Percentiles rank a stretch among this genome's conserved stretches.
Conservation (phyloP, 2,888 invertebrate species). For the Aleiodes alternator region DNA sequence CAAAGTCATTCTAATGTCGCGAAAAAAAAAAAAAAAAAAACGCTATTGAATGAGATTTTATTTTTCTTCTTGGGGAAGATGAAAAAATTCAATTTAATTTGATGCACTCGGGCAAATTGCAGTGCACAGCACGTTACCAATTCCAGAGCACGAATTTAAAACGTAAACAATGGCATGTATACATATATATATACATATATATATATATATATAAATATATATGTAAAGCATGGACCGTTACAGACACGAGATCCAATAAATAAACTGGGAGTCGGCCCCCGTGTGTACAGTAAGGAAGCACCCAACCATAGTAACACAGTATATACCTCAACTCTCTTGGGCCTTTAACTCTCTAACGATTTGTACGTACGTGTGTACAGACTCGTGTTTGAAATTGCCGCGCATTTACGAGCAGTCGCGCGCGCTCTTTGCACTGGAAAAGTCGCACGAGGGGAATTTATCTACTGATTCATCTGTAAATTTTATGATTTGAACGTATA, state of each 20-base stretch:
- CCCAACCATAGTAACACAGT: conserved; percentile 25
- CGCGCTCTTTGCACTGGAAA: not conserved
- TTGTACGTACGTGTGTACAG: conserved; percentile 49
- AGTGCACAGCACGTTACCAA: conserved; percentile 2
- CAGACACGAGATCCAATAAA: conserved; percentile 62
- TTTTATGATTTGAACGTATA: too few relatives aligned
- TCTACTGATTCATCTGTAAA: conserved; percentile 25
- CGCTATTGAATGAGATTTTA: not conserved
- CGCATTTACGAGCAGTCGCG: conserved; percentile 26
- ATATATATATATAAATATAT: conserved; percentile 51
- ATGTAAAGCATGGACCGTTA: conserved; percentile 66
- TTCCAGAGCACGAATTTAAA: conserved; percentile 27
- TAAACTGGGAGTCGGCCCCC: conserved; percentile 53
- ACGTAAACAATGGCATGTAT: conserved; percentile 28
- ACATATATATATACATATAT: not conserved
- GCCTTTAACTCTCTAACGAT: conserved; percentile 44
- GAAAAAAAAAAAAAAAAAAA: conserved; percentile 3
- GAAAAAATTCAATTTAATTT: conserved; percentile 13
- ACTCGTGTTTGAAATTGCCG: conserved; percentile 46
- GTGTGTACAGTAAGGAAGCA: conserved; percentile 37
- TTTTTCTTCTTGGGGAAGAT: not conserved
- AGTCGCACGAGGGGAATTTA: conserved; percentile 19
- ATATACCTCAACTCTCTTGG: conserved; percentile 23
- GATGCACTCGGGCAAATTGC: conserved; percentile 15
- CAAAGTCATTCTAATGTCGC: not conserved